A percentile compares a stretch with the other conserved stretches of the same genome.
Evolutionary conservation across 2,888 invertebrate genomes (phyloP).

Genomic region (Stomorhina lunata): DNA sequence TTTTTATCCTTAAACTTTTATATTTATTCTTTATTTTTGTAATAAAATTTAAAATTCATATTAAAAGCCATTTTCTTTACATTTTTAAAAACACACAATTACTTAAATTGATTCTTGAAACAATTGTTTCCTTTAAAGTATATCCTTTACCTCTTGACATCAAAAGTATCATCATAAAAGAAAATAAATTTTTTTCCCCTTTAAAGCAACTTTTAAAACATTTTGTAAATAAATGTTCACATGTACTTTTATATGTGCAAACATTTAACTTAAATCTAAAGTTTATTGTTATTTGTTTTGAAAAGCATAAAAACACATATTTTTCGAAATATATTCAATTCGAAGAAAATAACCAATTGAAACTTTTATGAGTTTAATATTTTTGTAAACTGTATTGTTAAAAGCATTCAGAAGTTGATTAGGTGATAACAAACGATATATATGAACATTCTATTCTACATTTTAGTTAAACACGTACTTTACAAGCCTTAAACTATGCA

Average conservation of each 20-base stretch:
- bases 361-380: background rate
- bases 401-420: background rate
- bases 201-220: constrained; percentile 21
- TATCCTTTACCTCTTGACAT: background rate
- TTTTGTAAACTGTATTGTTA: background rate
- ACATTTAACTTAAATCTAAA: background rate
- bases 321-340: constrained; percentile 1
- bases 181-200: background rate
- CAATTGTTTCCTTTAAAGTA: no score
- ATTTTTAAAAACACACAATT: constrained; percentile 7
- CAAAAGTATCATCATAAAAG: constrained; percentile 1
- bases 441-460: no score
- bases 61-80: background rate
- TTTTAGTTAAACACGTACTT: no score
- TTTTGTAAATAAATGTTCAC: no score
- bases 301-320: background rate
- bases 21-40: background rate
- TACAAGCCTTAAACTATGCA: no score
- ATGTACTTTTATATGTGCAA: no score
- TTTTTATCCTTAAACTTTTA: background rate
- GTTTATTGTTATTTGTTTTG: constrained; percentile 2
- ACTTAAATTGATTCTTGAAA: constrained; percentile 50
- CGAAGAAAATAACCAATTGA: constrained; percentile 4
- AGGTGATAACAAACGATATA: background rate
- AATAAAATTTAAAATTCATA: constrained; percentile 44